Base-by-base conservation (phyloP, 2,113 vertebrate species). In the Clarias batrachus region DNA sequence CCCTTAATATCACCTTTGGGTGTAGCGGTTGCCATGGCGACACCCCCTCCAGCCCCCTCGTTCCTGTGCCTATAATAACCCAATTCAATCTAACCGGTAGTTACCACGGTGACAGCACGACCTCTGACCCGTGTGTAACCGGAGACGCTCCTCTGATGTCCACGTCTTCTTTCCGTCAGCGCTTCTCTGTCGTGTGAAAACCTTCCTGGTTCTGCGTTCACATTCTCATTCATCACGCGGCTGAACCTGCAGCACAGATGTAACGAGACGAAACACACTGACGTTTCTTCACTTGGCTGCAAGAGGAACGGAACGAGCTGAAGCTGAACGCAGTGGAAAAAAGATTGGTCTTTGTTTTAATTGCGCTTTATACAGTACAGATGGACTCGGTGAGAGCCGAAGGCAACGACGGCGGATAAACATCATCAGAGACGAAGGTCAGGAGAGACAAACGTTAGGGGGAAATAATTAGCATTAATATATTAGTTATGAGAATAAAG, bases 1-100 rank as follows among this genome's bases (percentile, higher is more conserved):
- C 63, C 86, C 86, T 87, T 84, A 87, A 89, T 87, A 89, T 89
- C 86, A 74, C 88, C 88, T 89, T 87, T 89, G 86, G 86, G 89
- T 77, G 86, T 89, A 62, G 86, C 78, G 81, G 81, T 73, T 89
- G 57, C 85, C 48, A n/a, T 63, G 86, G 80, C 80, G 52, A 87
- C 71, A 78, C 70, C 23, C 71, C 71, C 59, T 59, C 63, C 48
- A 4, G 10, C 77, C 76, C 33, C 76, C 81, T 48, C 41, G 66
- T 82, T n/a, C 62, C 62, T 59, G 57, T 62, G 80, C 30, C 82
- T 71, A 84, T 74, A 63, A 78, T 66, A 84, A 84, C 86, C 66
- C 48, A 73, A 71, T 89, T 84, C 82, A 60, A 82, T 33, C 48
- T 80, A 62, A 59, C 82, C 25, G 41, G 68, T 84, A 37, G 82